Conservation (phyloP, 2,113 vertebrate genomes). For the Hemiscyllium ocellatum region DNA sequence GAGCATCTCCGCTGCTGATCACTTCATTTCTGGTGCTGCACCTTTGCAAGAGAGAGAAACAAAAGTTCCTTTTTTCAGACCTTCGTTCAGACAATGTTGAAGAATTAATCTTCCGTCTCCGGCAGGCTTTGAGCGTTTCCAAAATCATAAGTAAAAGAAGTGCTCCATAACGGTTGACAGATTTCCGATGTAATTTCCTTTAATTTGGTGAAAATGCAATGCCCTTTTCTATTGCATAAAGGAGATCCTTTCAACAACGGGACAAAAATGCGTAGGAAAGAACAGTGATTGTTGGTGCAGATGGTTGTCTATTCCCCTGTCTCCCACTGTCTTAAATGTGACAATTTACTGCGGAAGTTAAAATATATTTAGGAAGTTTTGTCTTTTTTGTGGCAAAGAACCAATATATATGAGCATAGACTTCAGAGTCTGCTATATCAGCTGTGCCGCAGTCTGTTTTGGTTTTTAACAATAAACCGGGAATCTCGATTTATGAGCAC, state of each 20-base stretch:
- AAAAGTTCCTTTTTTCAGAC: background rate
- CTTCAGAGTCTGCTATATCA: background rate
- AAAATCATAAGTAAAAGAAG: background rate
- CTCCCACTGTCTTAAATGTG: background rate
- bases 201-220: background rate
- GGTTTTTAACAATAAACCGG: background rate
- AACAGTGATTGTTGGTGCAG: background rate
- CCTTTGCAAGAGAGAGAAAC: background rate
- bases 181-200: background rate
- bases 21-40: background rate
- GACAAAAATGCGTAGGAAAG: background rate
- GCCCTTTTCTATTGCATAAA: background rate
- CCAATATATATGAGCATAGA: background rate
- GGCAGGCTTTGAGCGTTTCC: background rate
- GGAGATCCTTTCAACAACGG: background rate
- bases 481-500: background rate
- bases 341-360: background rate
- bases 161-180: background rate
- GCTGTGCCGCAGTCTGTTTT: background rate
- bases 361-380: background rate
- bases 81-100: background rate
- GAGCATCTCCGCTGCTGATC: background rate
- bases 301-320: background rate
- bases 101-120: too few species aligned
- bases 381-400: background rate